Conservation (phyloP, 2,888 invertebrate species). For the Hemistola chrysoprasaria region DNA sequence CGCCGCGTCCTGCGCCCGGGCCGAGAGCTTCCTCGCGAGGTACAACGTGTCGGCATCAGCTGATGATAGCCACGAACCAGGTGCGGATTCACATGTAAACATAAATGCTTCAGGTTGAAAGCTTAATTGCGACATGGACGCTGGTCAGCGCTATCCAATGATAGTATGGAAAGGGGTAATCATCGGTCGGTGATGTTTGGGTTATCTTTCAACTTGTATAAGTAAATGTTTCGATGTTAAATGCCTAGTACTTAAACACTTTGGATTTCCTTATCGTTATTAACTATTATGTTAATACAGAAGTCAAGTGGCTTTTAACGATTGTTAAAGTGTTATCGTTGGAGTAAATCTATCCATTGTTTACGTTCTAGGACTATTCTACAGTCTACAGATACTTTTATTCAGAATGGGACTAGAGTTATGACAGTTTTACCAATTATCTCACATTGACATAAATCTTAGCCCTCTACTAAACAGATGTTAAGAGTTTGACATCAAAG, state of each 20-base stretch:
- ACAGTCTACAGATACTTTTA: neutral
- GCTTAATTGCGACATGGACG: slow-evolving; percentile 22
- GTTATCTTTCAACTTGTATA: slow-evolving; percentile 19
- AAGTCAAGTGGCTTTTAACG: neutral
- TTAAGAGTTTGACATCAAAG: slow-evolving; percentile 12
- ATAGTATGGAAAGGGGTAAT: slow-evolving; percentile 24
- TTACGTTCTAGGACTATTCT: too few relatives aligned
- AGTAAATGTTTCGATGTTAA: slow-evolving; percentile 6
- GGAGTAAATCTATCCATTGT: too few relatives aligned
- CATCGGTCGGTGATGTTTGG: slow-evolving; percentile 8
- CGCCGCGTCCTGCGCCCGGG: slow-evolving; percentile 56
- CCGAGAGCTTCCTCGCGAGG: slow-evolving; percentile 66
- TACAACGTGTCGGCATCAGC: slow-evolving; percentile 78
- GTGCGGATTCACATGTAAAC: slow-evolving; percentile 54
- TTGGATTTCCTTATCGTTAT: neutral
- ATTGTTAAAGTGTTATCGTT: neutral
- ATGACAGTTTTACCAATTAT: slow-evolving; percentile 7
- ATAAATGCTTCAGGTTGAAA: slow-evolving; percentile 25
- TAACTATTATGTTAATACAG: neutral
- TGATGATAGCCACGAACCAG: slow-evolving; percentile 72
- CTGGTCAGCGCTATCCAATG: slow-evolving; percentile 7
- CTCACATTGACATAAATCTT: slow-evolving; percentile 10
- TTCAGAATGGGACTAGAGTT: neutral
- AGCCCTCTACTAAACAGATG: slow-evolving; percentile 6
- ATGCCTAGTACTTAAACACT: slow-evolving; percentile 1